Evolutionary conservation across 2,888 invertebrate genomes (phyloP).

Genomic region (Drosophila sordidula): DNA sequence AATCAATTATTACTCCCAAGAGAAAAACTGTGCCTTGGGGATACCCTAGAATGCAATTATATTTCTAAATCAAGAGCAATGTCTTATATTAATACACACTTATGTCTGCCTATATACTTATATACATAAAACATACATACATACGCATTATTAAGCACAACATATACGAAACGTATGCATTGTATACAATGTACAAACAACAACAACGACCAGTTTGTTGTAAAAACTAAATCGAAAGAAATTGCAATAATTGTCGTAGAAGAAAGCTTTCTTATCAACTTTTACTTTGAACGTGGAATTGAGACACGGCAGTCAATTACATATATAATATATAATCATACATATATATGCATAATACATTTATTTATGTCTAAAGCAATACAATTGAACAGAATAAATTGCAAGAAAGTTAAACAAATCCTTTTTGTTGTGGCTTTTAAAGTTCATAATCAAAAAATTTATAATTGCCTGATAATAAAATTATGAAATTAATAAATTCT

Average conservation of each 20-base stretch:
- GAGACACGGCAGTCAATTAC: conserved; percentile 52
- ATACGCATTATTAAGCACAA: conserved; percentile 22
- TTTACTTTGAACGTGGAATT: conserved; percentile 23
- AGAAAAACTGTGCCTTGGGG: conserved; percentile 26
- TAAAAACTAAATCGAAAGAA: conserved; percentile 6
- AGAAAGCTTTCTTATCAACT: conserved; percentile 5
- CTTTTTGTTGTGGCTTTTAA: conserved; percentile 23
- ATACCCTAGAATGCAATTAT: conserved; percentile 35
- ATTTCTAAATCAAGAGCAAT: conserved; percentile 21
- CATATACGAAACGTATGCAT: conserved; percentile 4
- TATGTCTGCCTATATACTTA: conserved; percentile 11
- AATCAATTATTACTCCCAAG: neutral
- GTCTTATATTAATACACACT: conserved; percentile 41
- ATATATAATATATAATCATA: conserved; percentile 8
- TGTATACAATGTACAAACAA: conserved; percentile 8
- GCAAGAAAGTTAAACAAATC: conserved; percentile 33
- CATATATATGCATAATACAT: conserved; percentile 7
- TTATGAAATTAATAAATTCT: no score
- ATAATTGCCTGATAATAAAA: neutral
- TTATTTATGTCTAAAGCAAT: conserved; percentile 51
- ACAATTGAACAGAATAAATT: conserved; percentile 48
- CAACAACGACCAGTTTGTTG: conserved; percentile 34
- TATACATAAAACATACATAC: conserved; percentile 13
- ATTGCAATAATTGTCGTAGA: no score
- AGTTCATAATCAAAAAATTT: conserved; percentile 19